These are phyloP conservation scores for Eupeodes corollae DNA, from an alignment of 1,140 invertebrate genomes.

Conservation along the genomic window DNA sequence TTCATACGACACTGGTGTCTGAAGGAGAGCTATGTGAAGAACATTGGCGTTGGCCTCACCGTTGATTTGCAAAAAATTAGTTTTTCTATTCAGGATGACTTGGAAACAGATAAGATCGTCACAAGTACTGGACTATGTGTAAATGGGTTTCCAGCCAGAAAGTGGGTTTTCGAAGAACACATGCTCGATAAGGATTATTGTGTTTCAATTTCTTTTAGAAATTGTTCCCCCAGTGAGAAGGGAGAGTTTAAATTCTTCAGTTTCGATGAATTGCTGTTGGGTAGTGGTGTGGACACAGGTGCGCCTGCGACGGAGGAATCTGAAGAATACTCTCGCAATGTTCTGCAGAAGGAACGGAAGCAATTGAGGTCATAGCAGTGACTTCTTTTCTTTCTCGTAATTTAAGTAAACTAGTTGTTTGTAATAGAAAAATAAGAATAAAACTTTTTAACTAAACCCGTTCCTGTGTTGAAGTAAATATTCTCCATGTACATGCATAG, in stretches of 20 bases:
- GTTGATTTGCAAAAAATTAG: slow-evolving; percentile 62
- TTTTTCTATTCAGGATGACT: slow-evolving; percentile 51
- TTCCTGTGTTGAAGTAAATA: no score
- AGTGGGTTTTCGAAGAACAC: slow-evolving; percentile 82
- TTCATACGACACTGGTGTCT: slow-evolving; percentile 87
- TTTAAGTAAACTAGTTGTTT: no score
- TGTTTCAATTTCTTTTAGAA: slow-evolving; percentile 60
- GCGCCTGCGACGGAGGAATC: slow-evolving; percentile 43
- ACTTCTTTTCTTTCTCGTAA: no score
- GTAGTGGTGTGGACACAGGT: slow-evolving; percentile 28
- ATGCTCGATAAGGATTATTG: slow-evolving; percentile 69
- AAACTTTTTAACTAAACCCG: no score
- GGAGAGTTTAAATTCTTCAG: slow-evolving; percentile 38
- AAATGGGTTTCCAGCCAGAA: slow-evolving; percentile 44
- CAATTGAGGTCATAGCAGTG: no score
- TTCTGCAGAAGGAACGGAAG: slow-evolving; percentile 21
- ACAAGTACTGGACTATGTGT: slow-evolving; percentile 57
- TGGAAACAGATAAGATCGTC: slow-evolving; percentile 39
- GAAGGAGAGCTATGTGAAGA: slow-evolving; percentile 94
- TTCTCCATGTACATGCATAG: no score
- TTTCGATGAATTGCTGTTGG: slow-evolving; percentile 44
- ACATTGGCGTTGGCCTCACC: slow-evolving; percentile 73
- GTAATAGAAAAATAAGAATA: no score
- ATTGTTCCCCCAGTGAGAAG: slow-evolving; percentile 15
- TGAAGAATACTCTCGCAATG: slow-evolving; percentile 39